Base-by-base conservation (phyloP, 92 coral and sea anemone genomes). In the Epizoanthus stellaris region DNA sequence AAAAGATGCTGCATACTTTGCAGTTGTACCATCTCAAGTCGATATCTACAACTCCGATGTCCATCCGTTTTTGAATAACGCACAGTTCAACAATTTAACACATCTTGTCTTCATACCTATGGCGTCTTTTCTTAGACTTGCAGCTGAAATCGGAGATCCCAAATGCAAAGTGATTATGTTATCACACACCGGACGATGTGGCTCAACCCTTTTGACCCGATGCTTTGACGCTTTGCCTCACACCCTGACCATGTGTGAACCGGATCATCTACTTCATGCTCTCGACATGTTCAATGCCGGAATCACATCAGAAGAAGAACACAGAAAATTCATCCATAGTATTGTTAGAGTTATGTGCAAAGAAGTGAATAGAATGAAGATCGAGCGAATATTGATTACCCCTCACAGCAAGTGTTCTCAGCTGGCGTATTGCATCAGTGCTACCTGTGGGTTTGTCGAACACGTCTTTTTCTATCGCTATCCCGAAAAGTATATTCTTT, bases 101-200 rank as follows among this genome's bases (percentile, higher is more conserved):
- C 36, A 30, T 0, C 36, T 30, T 30, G 36, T 30, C 36, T 30
- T 30, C 36, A 30, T 30, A 2, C 36, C 36, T 30, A 30, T 30
- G 36, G 36, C 2, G 36, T 30, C 36, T 30, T 30, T 30, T 1
- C 36, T 0, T 1, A 1, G 36, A 30, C 36, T 30, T 30, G 36
- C 36, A 30, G 36, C 36, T 30, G 36, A 30, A 30, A 30, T 30
- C 1, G 36, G 36, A 30, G 36, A 63, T 7, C 68, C 68, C 3
- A 63, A 19, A 16, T 63, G 34, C 23, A 20, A 63, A 16, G 68
- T 63, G 5, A 16, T 63, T 0, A 63, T 63, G 68, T 19, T 63
- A 19, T 63, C 68, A 63, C 17, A 74, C 58, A 74, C 80, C 0
- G 80, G 80, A 20, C 57, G 80, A 4, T 74, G 80, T 74, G 80